A percentile compares a stretch with the other conserved stretches of the same genome.
These are phyloP conservation scores for Rhinoraja longicauda DNA, from an alignment of 2,797 vertebrate genomes.

Conservation along the genomic window DNA sequence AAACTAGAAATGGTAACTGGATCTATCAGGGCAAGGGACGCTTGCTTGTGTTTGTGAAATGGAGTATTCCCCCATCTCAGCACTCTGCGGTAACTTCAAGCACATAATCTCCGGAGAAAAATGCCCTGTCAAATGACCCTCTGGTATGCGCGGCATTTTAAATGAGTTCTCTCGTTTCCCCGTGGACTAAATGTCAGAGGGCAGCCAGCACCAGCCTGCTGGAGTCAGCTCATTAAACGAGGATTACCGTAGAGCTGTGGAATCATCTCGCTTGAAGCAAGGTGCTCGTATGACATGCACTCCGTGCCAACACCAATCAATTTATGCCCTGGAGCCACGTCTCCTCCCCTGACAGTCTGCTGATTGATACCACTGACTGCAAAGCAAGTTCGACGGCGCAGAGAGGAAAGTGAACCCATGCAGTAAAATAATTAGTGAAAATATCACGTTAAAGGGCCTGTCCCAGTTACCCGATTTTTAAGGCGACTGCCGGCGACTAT, in stretches of 20 bases:
- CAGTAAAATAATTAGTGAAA: not conserved
- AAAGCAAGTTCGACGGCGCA: not conserved
- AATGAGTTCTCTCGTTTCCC: conserved; percentile 3
- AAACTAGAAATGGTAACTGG: not conserved
- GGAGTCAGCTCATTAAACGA: conserved; percentile 20
- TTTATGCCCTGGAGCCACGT: not conserved
- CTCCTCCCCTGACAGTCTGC: not conserved
- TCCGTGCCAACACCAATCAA: not conserved
- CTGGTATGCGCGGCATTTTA: not conserved
- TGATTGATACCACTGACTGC: too few species aligned
- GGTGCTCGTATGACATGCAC: not conserved
- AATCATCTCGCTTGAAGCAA: not conserved
- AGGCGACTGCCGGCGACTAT: too few species aligned
- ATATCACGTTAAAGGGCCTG: not conserved
- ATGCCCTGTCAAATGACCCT: not conserved
- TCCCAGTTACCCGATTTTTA: too few species aligned
- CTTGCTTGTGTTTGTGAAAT: not conserved
- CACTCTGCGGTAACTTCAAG: conserved; percentile 24
- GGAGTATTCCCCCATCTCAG: too few species aligned
- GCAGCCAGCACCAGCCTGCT: not conserved
- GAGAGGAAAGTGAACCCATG: not conserved
- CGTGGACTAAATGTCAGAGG: conserved; percentile 2
- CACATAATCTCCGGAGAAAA: not conserved
- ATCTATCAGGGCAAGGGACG: not conserved
- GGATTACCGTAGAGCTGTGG: not conserved